These are phyloP conservation scores for Heteronetta atricapilla DNA, from an alignment of 2,113 vertebrate species.

Conservation along the genomic window DNA sequence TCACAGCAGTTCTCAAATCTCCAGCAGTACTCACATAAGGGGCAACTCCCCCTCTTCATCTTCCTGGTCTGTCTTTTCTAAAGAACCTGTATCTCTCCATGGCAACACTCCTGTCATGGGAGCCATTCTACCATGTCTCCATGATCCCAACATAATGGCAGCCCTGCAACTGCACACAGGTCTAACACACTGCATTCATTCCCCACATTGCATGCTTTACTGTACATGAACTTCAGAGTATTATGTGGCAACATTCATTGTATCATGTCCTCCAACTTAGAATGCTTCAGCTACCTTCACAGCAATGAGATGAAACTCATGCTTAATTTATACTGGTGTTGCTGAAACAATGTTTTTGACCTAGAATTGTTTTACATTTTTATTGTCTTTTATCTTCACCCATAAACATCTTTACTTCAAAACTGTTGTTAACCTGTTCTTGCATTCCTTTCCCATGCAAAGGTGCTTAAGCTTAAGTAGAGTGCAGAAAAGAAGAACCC, in stretches of 20 bases:
- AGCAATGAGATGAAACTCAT: neutral
- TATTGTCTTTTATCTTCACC: neutral
- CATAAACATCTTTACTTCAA: neutral
- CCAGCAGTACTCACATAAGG: neutral
- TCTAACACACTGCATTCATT: neutral
- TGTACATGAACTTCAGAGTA: accelerated
- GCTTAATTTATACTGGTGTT: neutral
- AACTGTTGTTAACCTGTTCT: neutral
- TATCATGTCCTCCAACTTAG: neutral
- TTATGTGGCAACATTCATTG: neutral
- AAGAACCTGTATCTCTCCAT: neutral
- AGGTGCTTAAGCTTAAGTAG: neutral
- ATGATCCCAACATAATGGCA: neutral
- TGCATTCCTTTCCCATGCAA: neutral
- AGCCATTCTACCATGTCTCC: neutral
- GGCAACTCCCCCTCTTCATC: neutral
- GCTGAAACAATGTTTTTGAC: neutral
- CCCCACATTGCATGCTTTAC: neutral
- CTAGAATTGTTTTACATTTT: neutral
- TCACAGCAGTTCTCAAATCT: neutral
- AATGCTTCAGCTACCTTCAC: neutral
- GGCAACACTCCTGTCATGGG: neutral
- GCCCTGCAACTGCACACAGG: neutral
- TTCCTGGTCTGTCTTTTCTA: neutral
- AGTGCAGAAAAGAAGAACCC: neutral